phyloP scores from a whole-genome alignment of 2,888 invertebrate genomes.

The Eilema griseolum region DNA sequence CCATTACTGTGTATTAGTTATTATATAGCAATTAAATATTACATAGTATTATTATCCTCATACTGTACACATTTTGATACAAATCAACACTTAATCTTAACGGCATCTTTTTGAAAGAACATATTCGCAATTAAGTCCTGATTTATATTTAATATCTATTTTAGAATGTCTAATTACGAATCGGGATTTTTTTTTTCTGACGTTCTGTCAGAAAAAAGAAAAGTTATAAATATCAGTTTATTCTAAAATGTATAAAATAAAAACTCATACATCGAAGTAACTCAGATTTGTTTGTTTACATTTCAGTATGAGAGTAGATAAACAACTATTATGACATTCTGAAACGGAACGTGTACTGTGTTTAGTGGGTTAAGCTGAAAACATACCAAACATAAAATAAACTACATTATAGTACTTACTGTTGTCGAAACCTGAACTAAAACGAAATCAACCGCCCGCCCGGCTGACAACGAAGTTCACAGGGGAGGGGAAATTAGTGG shows the following conservation, averaged over 20 bases:
- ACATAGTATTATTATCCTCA: not conserved
- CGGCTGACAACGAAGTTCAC: constrained; percentile 3
- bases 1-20: not conserved
- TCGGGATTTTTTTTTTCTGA: too few relatives aligned
- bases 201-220: not conserved
- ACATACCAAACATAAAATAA: constrained; percentile 17
- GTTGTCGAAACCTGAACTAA: constrained; percentile 25
- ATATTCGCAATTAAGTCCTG: not conserved
- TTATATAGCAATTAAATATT: not conserved
- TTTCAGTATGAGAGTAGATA: too few relatives aligned
- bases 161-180: not conserved
- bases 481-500: not conserved
- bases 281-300: too few relatives aligned
- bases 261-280: too few relatives aligned
- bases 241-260: too few relatives aligned
- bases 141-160: not conserved
- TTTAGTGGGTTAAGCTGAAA: constrained; percentile 42
- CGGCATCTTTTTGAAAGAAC: not conserved
- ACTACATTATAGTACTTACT: constrained; percentile 39
- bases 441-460: constrained; percentile 29
- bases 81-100: not conserved
- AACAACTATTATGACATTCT: not conserved
- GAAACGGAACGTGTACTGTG: not conserved
- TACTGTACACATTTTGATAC: not conserved
- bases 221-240: too few relatives aligned